Percentiles rank a stretch among this genome's conserved stretches.
phyloP scores from a whole-genome alignment of 2,888 invertebrate species.

The Caenorhabditis sp. region DNA sequence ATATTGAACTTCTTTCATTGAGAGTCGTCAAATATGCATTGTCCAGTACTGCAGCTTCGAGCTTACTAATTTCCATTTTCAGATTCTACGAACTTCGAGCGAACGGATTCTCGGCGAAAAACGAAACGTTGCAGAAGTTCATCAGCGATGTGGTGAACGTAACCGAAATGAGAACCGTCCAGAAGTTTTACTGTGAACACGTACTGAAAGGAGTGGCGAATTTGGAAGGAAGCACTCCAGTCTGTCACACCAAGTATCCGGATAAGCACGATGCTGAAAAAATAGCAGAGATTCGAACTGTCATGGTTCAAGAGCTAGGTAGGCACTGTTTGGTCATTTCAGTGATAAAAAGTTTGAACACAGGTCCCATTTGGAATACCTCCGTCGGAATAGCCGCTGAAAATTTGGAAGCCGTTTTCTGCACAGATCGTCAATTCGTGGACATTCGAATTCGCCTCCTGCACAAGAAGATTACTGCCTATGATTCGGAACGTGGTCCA shows the following conservation, averaged over 20 bases:
- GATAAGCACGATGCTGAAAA: conserved; percentile 23
- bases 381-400: conserved; percentile 55
- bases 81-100: conserved; percentile 67
- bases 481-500: neutral
- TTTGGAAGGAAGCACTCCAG: conserved; percentile 52
- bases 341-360: neutral
- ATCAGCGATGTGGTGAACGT: conserved; percentile 58
- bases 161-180: conserved; percentile 44
- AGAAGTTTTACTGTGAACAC: conserved; percentile 69
- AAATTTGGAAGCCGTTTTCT: conserved; percentile 67
- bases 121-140: conserved; percentile 51
- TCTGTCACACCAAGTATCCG: conserved; percentile 69
- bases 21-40: no score
- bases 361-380: conserved; percentile 48
- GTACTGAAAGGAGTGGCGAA: conserved; percentile 66
- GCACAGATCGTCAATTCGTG: conserved; percentile 58
- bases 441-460: conserved; percentile 48
- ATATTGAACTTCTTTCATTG: no score
- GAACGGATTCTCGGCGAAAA: conserved; percentile 59
- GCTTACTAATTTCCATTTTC: conserved; percentile 14
- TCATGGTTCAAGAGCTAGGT: conserved; percentile 65
- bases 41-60: no score
- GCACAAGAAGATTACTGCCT: conserved; percentile 2
- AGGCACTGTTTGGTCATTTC: neutral
- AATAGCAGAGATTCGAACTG: conserved; percentile 44